Evolutionary conservation across 2,888 invertebrate genomes (phyloP).

Genomic region (Gandaritis pyraliata): DNA sequence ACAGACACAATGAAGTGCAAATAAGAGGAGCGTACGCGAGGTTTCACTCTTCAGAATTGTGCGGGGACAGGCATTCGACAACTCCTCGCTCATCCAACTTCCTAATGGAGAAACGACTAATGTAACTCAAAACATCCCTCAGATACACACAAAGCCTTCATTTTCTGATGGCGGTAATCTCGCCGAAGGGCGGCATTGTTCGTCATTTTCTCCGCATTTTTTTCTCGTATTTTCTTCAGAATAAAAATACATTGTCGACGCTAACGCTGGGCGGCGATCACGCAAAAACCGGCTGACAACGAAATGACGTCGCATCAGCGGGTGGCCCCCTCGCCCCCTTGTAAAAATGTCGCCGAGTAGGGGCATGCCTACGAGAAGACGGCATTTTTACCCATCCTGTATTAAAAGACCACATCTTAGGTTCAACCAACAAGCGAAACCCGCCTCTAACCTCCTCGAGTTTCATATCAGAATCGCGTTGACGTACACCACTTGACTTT

Average conservation of each 20-base stretch:
- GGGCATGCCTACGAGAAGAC: constrained; percentile 78
- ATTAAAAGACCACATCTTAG: constrained; percentile 61
- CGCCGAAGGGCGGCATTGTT: constrained; percentile 82
- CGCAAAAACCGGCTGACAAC: constrained; percentile 82
- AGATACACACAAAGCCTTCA: constrained; percentile 76
- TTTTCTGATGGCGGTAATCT: constrained; percentile 83
- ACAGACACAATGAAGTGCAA: constrained; percentile 31
- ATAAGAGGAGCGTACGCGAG: constrained; percentile 39
- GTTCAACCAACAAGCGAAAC: constrained; percentile 53
- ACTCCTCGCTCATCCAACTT: constrained; percentile 28
- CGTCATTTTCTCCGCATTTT: constrained; percentile 75
- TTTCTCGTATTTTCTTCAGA: constrained; percentile 77
- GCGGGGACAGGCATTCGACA: constrained; percentile 42
- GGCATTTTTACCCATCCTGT: constrained; percentile 77
- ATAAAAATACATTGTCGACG: constrained; percentile 83
- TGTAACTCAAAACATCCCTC: constrained; percentile 78
- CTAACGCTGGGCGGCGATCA: constrained; percentile 74
- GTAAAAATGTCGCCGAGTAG: constrained; percentile 79
- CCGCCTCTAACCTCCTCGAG: constrained; percentile 46
- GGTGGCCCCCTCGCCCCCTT: constrained; percentile 67
- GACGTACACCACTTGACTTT: constrained; percentile 57
- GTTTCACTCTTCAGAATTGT: constrained; percentile 58
- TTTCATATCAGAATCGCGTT: constrained; percentile 44
- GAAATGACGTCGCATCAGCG: constrained; percentile 79
- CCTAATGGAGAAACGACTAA: constrained; percentile 78